Percentiles rank a stretch among this genome's conserved stretches.
These are phyloP conservation scores for Hemichromis elongatus DNA, from an alignment of 2,113 vertebrate genomes.

Conservation along the genomic window DNA sequence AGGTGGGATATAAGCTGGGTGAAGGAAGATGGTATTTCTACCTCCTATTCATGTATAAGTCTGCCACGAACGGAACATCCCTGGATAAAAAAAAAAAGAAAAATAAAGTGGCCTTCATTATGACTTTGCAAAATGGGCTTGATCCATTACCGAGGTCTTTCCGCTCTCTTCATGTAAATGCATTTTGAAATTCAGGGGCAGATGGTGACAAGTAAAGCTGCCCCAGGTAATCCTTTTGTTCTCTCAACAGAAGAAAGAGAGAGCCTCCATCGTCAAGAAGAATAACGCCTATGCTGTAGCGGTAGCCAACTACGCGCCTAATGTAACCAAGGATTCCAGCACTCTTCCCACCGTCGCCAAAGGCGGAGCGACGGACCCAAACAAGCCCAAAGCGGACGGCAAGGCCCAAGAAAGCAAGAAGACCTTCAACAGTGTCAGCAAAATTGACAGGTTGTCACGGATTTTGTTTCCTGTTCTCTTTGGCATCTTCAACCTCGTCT, in stretches of 20 bases:
- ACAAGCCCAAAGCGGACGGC: constrained; percentile 83
- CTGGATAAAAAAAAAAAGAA: background rate
- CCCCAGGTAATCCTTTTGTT: background rate
- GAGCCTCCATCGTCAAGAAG: constrained; percentile 91
- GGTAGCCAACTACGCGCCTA: constrained; percentile 96
- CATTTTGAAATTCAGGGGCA: background rate
- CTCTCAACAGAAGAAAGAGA: constrained; percentile 92
- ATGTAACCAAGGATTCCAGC: constrained; percentile 91
- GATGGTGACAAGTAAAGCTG: background rate
- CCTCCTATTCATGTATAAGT: background rate
- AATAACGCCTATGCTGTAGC: constrained; percentile 98
- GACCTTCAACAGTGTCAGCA: constrained; percentile 99
- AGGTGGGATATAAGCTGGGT: background rate
- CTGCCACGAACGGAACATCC: background rate
- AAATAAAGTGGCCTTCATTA: background rate
- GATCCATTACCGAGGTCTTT: background rate
- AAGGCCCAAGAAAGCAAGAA: constrained; percentile 92
- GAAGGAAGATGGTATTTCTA: background rate
- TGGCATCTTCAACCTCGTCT: constrained; percentile 94
- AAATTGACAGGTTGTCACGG: constrained; percentile 98
- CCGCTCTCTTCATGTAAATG: background rate
- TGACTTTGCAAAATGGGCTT: background rate
- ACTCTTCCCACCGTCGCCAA: constrained; percentile 93
- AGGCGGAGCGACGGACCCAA: constrained; percentile 81
- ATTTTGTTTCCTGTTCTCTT: constrained; percentile 98